Percentiles rank a stretch among this genome's conserved stretches.
Evolutionary conservation across 1,140 invertebrate species (phyloP).

Genomic region (Pseudobourletiella spinata): DNA sequence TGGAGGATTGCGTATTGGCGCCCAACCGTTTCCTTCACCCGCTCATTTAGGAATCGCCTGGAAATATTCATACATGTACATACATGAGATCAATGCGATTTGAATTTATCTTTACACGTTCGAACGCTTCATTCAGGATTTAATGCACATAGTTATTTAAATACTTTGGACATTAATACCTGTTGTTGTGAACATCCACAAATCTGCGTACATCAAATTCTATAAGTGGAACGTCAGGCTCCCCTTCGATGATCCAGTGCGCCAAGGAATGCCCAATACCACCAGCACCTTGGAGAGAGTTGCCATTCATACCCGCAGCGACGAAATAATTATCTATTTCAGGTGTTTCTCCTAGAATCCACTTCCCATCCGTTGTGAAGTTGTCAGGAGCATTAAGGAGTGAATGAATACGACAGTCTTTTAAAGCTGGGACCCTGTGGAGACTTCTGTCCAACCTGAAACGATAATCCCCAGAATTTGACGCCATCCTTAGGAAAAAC

Average conservation of each 20-base stretch:
- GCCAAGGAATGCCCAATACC: conserved; percentile 60
- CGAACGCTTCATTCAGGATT: too few relatives aligned
- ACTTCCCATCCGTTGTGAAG: conserved; percentile 62
- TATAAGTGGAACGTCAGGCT: conserved; percentile 70
- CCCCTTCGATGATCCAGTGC: conserved; percentile 77
- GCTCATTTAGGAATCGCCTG: conserved; percentile 79
- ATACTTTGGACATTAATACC: conserved; percentile 10
- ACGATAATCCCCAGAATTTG: conserved; percentile 5
- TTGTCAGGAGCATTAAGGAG: conserved; percentile 34
- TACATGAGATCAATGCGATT: too few relatives aligned
- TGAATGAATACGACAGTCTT: conserved; percentile 16
- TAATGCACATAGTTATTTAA: conserved; percentile 4
- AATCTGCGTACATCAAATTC: conserved; percentile 88
- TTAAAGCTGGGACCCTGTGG: conserved; percentile 20
- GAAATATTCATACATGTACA: too few relatives aligned
- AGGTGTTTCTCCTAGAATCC: conserved; percentile 84
- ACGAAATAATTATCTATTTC: conserved; percentile 94
- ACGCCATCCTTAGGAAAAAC: background rate
- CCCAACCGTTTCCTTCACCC: conserved; percentile 89
- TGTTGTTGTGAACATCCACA: conserved; percentile 88
- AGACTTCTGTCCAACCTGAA: conserved; percentile 34
- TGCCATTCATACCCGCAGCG: conserved; percentile 65
- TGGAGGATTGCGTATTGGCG: conserved; percentile 74
- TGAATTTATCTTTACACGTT: too few relatives aligned
- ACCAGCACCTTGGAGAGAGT: conserved; percentile 56